Evolutionary conservation across 2,888 invertebrate genomes (phyloP), one percentile per base, ranked within the genome.

Genomic region (Tenthredo notha): DNA sequence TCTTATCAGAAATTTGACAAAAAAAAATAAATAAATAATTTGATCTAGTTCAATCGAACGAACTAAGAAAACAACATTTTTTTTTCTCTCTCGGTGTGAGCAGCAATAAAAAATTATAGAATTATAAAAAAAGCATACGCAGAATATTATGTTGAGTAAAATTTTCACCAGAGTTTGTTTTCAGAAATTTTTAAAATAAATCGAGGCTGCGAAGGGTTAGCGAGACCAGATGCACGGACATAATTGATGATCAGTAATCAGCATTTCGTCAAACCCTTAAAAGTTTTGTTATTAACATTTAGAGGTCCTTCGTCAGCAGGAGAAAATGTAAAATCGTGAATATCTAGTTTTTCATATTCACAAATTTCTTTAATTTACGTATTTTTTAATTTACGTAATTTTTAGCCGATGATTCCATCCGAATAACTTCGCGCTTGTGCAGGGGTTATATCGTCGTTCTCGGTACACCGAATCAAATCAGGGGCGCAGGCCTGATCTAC

Each of bases 401-500:
- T 54, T 18, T 18, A n/a, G 15, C 77, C 37, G 50, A 77, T 18
- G 29, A 77, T 77, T 74, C 43, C 43, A n/a, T 74, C 40, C 74
- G 74, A 74, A 74, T 77, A 54, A 77, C 18, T 54, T 50, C 54
- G 1, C 33, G 77, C 77, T 77, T 7, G 77, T 29, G 77, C 50
- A 15, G 54, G 77, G 77, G 77, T 50, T 54, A 50, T n/a, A 54
- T 18, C 50, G 29, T 15, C 33, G 15, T 50, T 77, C 77, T 77
- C 77, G 77, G 77, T 77, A 77, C 50, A 77, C 21, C 58, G 58
- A 15, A 40, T 61, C 15, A 18, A 37, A 12, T 33, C 21, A 61
- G 80, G 58, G 80, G 80, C 61, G 58, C 61, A 21, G 37, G 58
- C 37, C 80, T 80, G 58, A 61, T 40, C 80, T 80, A 80, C 40